Conservation (phyloP, 1,140 invertebrate species). For the Drosophila suzukii region DNA sequence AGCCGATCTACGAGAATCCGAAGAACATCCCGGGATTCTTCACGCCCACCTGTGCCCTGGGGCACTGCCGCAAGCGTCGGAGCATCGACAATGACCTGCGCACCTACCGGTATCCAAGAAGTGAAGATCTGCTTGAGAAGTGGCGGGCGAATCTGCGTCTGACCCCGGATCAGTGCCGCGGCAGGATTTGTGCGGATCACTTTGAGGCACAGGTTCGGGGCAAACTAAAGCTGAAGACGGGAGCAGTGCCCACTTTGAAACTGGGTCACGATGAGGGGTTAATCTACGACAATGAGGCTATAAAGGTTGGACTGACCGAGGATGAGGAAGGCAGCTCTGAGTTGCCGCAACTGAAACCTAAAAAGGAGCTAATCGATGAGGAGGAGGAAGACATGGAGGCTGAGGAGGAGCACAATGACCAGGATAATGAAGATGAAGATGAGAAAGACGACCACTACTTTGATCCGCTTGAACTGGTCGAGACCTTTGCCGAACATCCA, state of each 20-base stretch:
- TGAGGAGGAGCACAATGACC: constrained; percentile 11
- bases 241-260: constrained; percentile 75
- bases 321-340: constrained; percentile 28
- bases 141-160: constrained; percentile 69
- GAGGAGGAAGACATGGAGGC: constrained; percentile 27
- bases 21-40: constrained; percentile 77
- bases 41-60: constrained; percentile 66
- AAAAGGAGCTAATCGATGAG: constrained; percentile 32
- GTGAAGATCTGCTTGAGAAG: constrained; percentile 68
- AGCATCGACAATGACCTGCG: constrained; percentile 73
- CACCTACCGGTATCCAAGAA: constrained; percentile 70
- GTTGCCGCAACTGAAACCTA: constrained; percentile 14
- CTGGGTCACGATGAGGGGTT: constrained; percentile 68
- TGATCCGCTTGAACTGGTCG: constrained; percentile 65
- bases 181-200: constrained; percentile 74
- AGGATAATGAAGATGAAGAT: constrained; percentile 35
- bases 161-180: constrained; percentile 60
- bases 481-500: constrained; percentile 59
- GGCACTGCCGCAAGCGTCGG: constrained; percentile 64
- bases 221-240: constrained; percentile 71
- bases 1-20: constrained; percentile 74
- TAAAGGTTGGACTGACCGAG: constrained; percentile 53
- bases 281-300: constrained; percentile 68
- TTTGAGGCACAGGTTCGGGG: constrained; percentile 73
- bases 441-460: constrained; percentile 53